A percentile compares a stretch with the other conserved stretches of the same genome.
Evolutionary conservation across 2,888 invertebrate genomes (phyloP).

Genomic region (Asteroscopus sphinx): DNA sequence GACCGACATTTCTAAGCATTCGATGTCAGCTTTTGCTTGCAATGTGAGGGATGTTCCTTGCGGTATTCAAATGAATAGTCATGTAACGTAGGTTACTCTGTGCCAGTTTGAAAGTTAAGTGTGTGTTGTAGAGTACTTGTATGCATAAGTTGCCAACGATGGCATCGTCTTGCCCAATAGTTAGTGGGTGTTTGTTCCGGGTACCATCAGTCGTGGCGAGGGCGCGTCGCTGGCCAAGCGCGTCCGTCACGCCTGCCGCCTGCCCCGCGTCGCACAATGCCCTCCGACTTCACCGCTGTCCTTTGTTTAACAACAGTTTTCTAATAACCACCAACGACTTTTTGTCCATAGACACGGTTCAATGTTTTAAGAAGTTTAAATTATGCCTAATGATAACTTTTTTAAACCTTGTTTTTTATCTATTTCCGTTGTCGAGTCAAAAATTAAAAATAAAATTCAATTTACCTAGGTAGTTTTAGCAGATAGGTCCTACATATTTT

Average conservation of each 20-base stretch:
- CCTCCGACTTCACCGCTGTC: slow-evolving; percentile 69
- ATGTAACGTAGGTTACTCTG: slow-evolving; percentile 11
- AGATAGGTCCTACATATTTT: too few species aligned
- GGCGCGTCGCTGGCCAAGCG: slow-evolving; percentile 78
- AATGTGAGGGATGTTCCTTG: slow-evolving; percentile 31
- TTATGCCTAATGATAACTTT: background rate
- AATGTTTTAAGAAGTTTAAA: slow-evolving; percentile 29
- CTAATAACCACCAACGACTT: slow-evolving; percentile 50
- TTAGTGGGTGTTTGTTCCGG: slow-evolving; percentile 64
- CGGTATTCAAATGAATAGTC: slow-evolving; percentile 24
- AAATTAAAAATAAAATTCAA: too few species aligned
- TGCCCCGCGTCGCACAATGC: slow-evolving; percentile 71
- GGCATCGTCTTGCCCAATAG: slow-evolving; percentile 59
- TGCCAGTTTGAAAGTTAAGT: slow-evolving; percentile 22
- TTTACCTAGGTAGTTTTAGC: too few species aligned
- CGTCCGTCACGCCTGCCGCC: slow-evolving; percentile 77
- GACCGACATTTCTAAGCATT: slow-evolving; percentile 60
- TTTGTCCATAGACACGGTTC: slow-evolving; percentile 51
- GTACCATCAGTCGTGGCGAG: slow-evolving; percentile 63
- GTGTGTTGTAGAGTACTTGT: slow-evolving; percentile 16
- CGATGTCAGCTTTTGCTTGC: slow-evolving; percentile 42
- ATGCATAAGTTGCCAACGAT: slow-evolving; percentile 26
- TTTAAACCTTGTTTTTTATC: too few species aligned
- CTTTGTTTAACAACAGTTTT: slow-evolving; percentile 64
- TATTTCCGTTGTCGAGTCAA: too few species aligned